A percentile compares a stretch with the other conserved stretches of the same genome.
These are phyloP conservation scores for Dascyllus trimaculatus DNA, from an alignment of 2,113 vertebrate genomes.

Conservation along the genomic window DNA sequence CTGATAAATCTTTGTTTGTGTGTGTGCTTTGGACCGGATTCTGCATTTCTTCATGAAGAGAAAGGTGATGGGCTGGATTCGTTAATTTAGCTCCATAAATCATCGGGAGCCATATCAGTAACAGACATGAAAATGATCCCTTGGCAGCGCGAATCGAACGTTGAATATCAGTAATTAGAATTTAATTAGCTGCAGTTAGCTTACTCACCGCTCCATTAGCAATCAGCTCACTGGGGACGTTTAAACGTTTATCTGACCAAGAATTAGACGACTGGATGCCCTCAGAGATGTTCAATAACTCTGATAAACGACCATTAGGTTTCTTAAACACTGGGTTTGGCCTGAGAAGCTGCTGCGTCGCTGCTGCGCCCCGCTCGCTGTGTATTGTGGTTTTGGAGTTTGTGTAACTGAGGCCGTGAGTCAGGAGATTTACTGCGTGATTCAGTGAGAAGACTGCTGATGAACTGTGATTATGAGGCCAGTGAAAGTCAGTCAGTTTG, in stretches of 20 bases:
- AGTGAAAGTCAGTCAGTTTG: constrained; percentile 55
- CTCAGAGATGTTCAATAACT: background rate
- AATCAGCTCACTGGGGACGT: background rate
- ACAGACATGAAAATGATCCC: background rate
- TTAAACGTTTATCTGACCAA: background rate
- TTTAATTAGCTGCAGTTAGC: background rate
- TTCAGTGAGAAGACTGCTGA: constrained; percentile 44
- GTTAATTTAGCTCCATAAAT: constrained; percentile 1
- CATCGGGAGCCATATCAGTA: background rate
- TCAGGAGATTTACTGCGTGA: constrained; percentile 67
- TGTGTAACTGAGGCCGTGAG: constrained; percentile 46
- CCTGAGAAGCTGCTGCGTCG: background rate
- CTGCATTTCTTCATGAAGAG: constrained; percentile 2
- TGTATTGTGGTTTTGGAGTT: constrained; percentile 51
- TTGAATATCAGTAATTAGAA: background rate
- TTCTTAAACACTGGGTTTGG: constrained; percentile 3
- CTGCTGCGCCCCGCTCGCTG: constrained; percentile 18
- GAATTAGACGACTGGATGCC: background rate
- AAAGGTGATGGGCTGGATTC: background rate
- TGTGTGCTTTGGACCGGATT: constrained; percentile 25
- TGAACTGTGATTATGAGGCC: constrained; percentile 35
- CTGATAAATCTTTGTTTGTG: constrained; percentile 36
- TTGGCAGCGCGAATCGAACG: background rate
- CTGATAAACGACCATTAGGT: constrained; percentile 20
- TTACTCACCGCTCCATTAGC: background rate